Evolutionary conservation across 2,113 vertebrate species (phyloP).

Genomic region (Rafetus swinhoei): DNA sequence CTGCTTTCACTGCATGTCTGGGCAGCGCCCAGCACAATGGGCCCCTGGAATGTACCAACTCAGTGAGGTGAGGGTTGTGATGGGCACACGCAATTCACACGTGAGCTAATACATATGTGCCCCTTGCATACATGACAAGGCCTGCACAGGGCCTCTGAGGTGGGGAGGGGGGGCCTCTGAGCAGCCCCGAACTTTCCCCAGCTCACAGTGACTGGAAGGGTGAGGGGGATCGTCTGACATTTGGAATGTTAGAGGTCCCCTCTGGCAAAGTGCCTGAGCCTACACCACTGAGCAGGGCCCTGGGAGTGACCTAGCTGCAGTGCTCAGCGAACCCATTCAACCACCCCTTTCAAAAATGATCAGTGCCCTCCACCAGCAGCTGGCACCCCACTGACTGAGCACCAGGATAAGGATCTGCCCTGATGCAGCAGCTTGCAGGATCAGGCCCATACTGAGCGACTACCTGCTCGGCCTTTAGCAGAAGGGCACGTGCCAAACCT

Average conservation of each 20-base stretch:
- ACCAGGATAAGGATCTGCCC: neutral
- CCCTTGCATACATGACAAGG: neutral
- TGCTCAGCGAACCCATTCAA: neutral
- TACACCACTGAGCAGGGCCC: neutral
- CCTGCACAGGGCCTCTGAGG: neutral
- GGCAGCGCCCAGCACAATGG: neutral
- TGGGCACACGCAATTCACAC: neutral
- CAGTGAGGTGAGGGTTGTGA: neutral
- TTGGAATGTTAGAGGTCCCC: neutral
- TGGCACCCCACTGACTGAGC: neutral
- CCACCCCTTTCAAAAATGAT: neutral
- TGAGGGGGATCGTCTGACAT: neutral
- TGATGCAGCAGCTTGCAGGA: neutral
- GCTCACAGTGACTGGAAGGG: rapidly evolving
- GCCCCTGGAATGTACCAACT: neutral
- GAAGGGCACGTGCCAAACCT: neutral
- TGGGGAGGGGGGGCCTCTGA: no score
- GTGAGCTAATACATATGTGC: neutral
- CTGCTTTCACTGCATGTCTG: neutral
- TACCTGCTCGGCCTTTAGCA: neutral
- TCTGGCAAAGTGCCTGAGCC: neutral
- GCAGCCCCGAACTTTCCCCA: rapidly evolving
- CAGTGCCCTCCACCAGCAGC: neutral
- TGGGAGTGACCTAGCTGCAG: neutral
- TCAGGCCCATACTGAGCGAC: neutral